Conservation (phyloP, 2,797 vertebrate genomes). For the Gallinago stenura region DNA sequence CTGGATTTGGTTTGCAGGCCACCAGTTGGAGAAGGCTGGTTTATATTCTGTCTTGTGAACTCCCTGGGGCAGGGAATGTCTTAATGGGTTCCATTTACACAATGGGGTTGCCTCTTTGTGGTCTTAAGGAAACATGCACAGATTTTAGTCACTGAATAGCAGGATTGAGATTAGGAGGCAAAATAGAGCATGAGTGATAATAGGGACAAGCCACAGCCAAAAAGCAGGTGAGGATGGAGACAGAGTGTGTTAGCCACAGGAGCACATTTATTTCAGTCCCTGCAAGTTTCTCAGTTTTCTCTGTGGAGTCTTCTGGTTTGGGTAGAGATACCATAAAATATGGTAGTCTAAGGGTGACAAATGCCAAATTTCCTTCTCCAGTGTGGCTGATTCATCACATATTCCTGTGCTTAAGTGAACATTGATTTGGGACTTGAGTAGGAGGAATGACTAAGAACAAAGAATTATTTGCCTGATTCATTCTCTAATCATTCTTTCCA, state of each 20-base stretch:
- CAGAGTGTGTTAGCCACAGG: background rate
- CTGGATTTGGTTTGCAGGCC: background rate
- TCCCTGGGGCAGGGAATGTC: background rate
- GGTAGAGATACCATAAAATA: background rate
- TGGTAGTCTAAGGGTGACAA: background rate
- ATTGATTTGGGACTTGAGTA: background rate
- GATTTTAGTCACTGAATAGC: background rate
- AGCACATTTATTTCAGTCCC: background rate
- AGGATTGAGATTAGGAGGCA: background rate
- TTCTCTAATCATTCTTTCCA: background rate
- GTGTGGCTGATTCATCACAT: background rate
- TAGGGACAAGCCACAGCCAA: background rate
- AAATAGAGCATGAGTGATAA: background rate
- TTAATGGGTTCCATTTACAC: background rate
- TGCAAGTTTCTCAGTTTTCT: background rate
- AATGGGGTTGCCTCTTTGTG: accelerated
- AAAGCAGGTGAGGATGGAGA: background rate
- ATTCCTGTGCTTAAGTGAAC: background rate
- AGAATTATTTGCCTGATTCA: conserved; percentile 26
- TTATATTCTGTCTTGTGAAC: background rate
- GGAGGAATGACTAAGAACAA: conserved; percentile 10
- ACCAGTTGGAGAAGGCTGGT: background rate
- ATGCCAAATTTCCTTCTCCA: background rate
- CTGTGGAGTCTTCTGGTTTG: background rate
- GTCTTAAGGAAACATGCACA: background rate